Conservation (phyloP, 2,888 invertebrate genomes). For the Abrostola tripartita region DNA sequence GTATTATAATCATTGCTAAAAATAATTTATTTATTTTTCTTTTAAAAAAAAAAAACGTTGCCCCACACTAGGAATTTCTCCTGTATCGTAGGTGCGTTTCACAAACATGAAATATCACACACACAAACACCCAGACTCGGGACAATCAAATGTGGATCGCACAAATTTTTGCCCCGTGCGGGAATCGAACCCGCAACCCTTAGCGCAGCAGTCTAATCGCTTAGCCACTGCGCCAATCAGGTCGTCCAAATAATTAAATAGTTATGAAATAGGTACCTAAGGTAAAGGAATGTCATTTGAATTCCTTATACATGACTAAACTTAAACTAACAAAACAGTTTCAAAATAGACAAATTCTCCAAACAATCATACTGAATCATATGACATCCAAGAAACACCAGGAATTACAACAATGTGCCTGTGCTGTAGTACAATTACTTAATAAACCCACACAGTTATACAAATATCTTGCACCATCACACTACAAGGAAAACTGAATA, state of each 20-base stretch:
- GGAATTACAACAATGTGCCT: slow-evolving; percentile 17
- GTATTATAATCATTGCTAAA: too few species aligned
- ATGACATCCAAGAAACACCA: slow-evolving; percentile 29
- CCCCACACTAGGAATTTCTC: too few species aligned
- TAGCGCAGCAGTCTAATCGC: too few species aligned
- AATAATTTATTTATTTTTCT: too few species aligned
- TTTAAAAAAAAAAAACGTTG: too few species aligned
- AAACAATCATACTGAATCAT: slow-evolving; percentile 39
- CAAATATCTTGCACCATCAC: slow-evolving; percentile 11
- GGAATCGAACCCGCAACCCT: too few species aligned
- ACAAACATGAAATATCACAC: too few species aligned
- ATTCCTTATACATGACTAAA: background rate
- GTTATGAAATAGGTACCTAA: background rate
- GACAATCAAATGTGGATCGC: too few species aligned
- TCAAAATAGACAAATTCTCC: slow-evolving; percentile 19
- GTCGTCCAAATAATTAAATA: background rate
- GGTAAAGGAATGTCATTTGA: background rate
- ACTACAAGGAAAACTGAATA: slow-evolving; percentile 30
- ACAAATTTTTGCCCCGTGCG: too few species aligned
- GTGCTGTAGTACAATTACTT: slow-evolving; percentile 13
- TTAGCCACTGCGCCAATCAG: too few species aligned
- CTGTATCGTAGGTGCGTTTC: too few species aligned
- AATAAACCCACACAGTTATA: slow-evolving; percentile 38
- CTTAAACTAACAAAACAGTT: slow-evolving; percentile 15
- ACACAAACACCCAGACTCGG: too few species aligned